A percentile compares a stretch with the other conserved stretches of the same genome.
These are phyloP conservation scores for Leptopilina boulardi DNA, from an alignment of 1,140 invertebrate species.

Conservation along the genomic window DNA sequence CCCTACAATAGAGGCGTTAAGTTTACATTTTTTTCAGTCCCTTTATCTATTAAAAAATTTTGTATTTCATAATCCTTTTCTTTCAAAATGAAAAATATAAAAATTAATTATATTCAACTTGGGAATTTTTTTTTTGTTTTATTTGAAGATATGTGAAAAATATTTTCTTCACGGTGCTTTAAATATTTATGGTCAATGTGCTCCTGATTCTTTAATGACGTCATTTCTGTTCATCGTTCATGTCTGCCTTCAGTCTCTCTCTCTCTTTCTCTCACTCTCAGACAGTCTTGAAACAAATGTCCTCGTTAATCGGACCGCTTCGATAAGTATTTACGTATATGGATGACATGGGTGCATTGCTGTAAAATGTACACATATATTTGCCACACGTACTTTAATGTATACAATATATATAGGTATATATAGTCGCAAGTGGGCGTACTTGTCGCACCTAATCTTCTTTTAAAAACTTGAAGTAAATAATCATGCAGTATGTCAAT, in stretches of 20 bases:
- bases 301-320: conserved; percentile 17
- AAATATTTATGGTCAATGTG: not conserved
- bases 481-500: not conserved
- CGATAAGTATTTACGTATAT: conserved; percentile 30
- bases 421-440: not conserved
- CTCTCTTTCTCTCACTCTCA: too few species aligned
- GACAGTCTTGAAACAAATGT: conserved; percentile 19
- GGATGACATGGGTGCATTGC: conserved; percentile 24
- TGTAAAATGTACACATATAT: conserved; percentile 14
- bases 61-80: too few species aligned
- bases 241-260: not conserved
- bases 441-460: not conserved
- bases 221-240: conserved; percentile 5
- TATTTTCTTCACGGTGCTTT: not conserved
- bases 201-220: not conserved
- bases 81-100: too few species aligned
- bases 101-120: too few species aligned
- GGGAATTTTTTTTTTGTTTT: too few species aligned
- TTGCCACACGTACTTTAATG: conserved; percentile 9
- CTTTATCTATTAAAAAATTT: too few species aligned
- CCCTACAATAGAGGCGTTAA: too few species aligned
- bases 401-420: not conserved
- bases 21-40: too few species aligned
- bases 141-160: not conserved
- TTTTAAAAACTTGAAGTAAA: not conserved